Conservation (phyloP, 2,797 vertebrate genomes). For the Luscinia luscinia region DNA sequence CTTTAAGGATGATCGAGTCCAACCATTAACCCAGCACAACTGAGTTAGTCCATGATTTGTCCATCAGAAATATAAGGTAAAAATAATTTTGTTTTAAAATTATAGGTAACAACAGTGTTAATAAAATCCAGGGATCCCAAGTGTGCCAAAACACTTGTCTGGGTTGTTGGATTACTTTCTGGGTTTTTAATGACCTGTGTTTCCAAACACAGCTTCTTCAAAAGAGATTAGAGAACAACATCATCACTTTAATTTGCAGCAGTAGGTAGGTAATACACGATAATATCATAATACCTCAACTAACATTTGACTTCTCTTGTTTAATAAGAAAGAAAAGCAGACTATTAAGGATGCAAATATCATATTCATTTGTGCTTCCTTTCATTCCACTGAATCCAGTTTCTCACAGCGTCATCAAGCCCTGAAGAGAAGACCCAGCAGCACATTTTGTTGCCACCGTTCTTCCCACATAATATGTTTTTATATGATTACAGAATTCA, state of each 20-base stretch:
- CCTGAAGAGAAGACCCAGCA: not conserved
- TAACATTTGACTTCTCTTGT: not conserved
- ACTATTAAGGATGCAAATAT: not conserved
- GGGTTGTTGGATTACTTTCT: not conserved
- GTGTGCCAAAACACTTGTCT: not conserved
- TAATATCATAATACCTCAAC: not conserved
- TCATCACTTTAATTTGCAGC: not conserved
- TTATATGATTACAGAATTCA: not conserved
- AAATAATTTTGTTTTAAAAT: not conserved
- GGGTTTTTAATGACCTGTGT: not conserved
- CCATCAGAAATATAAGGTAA: not conserved
- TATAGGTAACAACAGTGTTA: not conserved
- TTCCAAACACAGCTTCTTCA: not conserved
- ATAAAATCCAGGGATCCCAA: not conserved
- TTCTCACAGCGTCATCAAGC: not conserved
- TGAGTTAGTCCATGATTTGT: not conserved
- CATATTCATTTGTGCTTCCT: not conserved
- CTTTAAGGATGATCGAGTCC: not conserved
- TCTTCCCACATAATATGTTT: constrained; percentile 4
- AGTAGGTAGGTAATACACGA: not conserved
- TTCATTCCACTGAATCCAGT: not conserved
- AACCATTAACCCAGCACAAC: not conserved
- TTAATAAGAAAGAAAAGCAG: not conserved
- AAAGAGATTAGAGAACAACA: not conserved
- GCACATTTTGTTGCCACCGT: not conserved